A percentile compares a stretch with the other conserved stretches of the same genome.
Evolutionary conservation across 2,888 invertebrate genomes (phyloP).

Genomic region (Patella depressa): DNA sequence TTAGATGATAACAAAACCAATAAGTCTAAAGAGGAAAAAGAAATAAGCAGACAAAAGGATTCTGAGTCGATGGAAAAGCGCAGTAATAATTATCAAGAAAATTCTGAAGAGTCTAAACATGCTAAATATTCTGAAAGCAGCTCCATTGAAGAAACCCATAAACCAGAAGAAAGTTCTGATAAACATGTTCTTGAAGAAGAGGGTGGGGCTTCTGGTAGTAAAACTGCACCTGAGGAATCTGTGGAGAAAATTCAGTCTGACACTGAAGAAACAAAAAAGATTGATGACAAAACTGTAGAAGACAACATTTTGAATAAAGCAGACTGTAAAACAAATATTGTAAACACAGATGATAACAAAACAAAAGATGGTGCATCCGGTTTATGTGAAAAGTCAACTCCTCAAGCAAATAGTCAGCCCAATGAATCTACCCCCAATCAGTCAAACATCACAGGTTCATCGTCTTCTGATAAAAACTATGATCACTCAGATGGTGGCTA

Average conservation of each 20-base stretch:
- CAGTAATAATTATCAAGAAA: slow-evolving; percentile 4
- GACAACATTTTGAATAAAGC: neutral
- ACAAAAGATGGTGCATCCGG: too few relatives aligned
- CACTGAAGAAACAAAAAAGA: neutral
- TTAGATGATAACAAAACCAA: neutral
- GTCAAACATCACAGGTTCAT: too few relatives aligned
- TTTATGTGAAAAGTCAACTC: too few relatives aligned
- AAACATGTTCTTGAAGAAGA: neutral
- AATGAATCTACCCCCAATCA: too few relatives aligned
- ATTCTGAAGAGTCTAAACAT: too few relatives aligned
- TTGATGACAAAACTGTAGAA: neutral
- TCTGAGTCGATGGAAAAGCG: neutral
- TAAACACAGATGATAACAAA: too few relatives aligned
- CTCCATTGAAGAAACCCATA: neutral
- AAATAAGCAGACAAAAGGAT: neutral
- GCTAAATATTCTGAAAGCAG: neutral
- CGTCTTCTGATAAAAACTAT: too few relatives aligned
- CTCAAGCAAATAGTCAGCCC: too few relatives aligned
- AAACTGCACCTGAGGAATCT: neutral
- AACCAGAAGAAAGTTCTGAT: neutral
- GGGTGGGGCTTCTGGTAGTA: neutral
- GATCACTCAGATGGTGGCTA: too few relatives aligned
- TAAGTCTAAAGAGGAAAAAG: neutral
- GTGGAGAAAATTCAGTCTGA: neutral
- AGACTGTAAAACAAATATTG: neutral